phyloP scores from a whole-genome alignment of 2,797 vertebrate species.

The Avahi laniger region DNA sequence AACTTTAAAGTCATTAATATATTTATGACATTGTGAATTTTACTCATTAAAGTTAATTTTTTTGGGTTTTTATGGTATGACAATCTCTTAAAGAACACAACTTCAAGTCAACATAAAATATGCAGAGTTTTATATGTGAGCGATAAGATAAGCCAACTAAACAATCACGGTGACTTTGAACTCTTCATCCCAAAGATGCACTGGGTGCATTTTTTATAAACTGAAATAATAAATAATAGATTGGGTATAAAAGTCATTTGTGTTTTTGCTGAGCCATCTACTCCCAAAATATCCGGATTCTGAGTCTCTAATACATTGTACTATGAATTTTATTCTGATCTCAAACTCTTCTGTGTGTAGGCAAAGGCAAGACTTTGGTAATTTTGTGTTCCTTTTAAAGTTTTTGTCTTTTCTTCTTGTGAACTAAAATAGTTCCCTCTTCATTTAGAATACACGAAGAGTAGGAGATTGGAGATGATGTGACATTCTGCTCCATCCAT shows the following conservation, averaged over 20 bases:
- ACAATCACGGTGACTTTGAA: slow-evolving; percentile 71
- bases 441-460: slow-evolving; percentile 41
- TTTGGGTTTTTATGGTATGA: slow-evolving; percentile 37
- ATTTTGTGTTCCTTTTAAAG: slow-evolving; percentile 25
- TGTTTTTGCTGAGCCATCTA: slow-evolving; percentile 76
- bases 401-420: slow-evolving; percentile 38
- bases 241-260: slow-evolving; percentile 80
- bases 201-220: slow-evolving; percentile 78
- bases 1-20: slow-evolving; percentile 44
- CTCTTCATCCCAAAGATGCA: slow-evolving; percentile 74
- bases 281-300: slow-evolving; percentile 76
- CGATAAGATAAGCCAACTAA: slow-evolving; percentile 59
- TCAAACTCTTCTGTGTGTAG: slow-evolving; percentile 2
- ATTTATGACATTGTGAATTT: slow-evolving; percentile 9
- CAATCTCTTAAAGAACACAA: not conserved
- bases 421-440: slow-evolving; percentile 35
- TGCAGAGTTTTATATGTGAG: slow-evolving; percentile 49
- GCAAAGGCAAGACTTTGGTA: slow-evolving; percentile 27
- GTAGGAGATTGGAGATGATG: not conserved
- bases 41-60: slow-evolving; percentile 44
- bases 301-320: slow-evolving; percentile 62
- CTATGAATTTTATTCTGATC: slow-evolving; percentile 52
- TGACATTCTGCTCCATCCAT: slow-evolving; percentile 9
- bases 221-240: slow-evolving; percentile 81
- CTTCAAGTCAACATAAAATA: slow-evolving; percentile 65